Conservation (phyloP, 2,888 invertebrate species). For the Spodoptera littoralis region DNA sequence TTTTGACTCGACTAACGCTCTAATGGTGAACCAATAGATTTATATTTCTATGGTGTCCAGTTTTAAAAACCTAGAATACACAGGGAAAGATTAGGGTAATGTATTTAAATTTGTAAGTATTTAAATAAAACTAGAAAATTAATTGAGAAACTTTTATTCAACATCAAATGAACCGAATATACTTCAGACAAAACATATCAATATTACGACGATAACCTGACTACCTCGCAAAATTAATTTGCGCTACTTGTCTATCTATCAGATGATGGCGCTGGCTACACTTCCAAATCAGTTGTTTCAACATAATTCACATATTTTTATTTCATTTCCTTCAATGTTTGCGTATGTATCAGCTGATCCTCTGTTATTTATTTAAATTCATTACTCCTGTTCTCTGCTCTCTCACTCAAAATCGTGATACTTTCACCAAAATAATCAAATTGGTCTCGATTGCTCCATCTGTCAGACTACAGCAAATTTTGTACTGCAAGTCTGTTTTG, state of each 20-base stretch:
- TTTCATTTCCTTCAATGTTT: constrained; percentile 32
- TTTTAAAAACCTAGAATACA: background rate
- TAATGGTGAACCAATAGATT: too few relatives aligned
- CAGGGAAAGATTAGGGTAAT: background rate
- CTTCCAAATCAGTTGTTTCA: constrained; percentile 41
- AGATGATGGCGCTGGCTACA: constrained; percentile 51
- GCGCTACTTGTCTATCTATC: constrained; percentile 60
- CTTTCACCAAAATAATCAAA: constrained; percentile 16
- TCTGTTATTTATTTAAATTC: constrained; percentile 16
- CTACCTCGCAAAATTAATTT: constrained; percentile 68
- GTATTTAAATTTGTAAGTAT: too few relatives aligned
- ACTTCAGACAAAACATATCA: constrained; percentile 66
- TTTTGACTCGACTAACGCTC: too few relatives aligned
- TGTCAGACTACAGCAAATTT: constrained; percentile 27
- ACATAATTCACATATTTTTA: too few relatives aligned
- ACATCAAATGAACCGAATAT: constrained; percentile 77
- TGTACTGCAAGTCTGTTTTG: constrained; percentile 35
- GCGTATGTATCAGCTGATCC: constrained; percentile 31
- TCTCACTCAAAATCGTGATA: constrained; percentile 24
- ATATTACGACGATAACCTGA: constrained; percentile 67
- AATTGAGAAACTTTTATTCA: constrained; percentile 76
- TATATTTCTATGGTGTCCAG: too few relatives aligned
- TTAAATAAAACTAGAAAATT: constrained; percentile 49
- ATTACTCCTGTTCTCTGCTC: constrained; percentile 26
- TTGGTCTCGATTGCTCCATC: constrained; percentile 43